These are phyloP conservation scores for Drosophila cyrtoloma DNA, from an alignment of 2,888 invertebrate genomes.

Conservation along the genomic window DNA sequence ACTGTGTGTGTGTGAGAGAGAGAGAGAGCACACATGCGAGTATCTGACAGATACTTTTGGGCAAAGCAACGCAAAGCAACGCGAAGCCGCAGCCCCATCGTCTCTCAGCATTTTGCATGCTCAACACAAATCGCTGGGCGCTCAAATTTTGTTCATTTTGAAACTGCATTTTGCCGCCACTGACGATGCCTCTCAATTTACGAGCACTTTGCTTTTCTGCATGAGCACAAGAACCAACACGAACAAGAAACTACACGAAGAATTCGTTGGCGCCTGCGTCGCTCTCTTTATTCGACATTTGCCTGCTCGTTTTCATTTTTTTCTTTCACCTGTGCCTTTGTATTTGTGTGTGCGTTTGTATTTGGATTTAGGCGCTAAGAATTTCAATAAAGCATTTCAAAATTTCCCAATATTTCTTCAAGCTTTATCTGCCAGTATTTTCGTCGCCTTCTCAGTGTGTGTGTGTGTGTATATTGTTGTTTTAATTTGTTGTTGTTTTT, in stretches of 20 bases:
- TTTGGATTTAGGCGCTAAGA: slow-evolving; percentile 26
- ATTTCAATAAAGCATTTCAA: slow-evolving; percentile 41
- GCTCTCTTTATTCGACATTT: slow-evolving; percentile 22
- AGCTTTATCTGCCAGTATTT: slow-evolving; percentile 47
- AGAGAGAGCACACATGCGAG: slow-evolving; percentile 41
- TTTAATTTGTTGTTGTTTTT: slow-evolving; percentile 45
- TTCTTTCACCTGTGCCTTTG: slow-evolving; percentile 50
- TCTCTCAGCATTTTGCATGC: slow-evolving; percentile 63
- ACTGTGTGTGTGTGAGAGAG: not conserved
- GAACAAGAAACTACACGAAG: slow-evolving; percentile 1
- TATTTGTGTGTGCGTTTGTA: slow-evolving; percentile 22
- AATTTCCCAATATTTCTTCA: slow-evolving; percentile 56
- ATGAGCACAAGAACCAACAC: slow-evolving; percentile 22
- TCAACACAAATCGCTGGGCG: slow-evolving; percentile 60
- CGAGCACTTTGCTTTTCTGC: slow-evolving; percentile 40
- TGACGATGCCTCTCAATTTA: slow-evolving; percentile 50
- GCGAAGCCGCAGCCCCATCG: slow-evolving; percentile 25
- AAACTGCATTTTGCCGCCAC: slow-evolving; percentile 64
- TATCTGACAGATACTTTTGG: slow-evolving; percentile 64
- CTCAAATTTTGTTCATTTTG: slow-evolving; percentile 57
- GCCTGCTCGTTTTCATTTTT: slow-evolving; percentile 18
- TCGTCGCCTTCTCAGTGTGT: slow-evolving; percentile 10
- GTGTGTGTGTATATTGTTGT: slow-evolving; percentile 28
- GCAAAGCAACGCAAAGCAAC: slow-evolving; percentile 31
- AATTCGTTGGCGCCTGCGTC: slow-evolving; percentile 19